phyloP scores from a whole-genome alignment of 2,888 invertebrate genomes.

The Mesoligia furuncula region DNA sequence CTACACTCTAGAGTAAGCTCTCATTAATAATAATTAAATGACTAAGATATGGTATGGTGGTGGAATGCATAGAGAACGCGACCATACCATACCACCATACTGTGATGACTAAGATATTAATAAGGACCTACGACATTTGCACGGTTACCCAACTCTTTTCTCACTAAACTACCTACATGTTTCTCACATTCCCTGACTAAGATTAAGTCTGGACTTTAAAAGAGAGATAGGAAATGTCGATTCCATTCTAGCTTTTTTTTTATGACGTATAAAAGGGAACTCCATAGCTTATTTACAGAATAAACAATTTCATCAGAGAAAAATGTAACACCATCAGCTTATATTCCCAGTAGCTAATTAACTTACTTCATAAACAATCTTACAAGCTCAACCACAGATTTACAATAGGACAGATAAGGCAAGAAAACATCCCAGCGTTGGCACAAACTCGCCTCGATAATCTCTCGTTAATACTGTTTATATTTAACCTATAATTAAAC shows the following conservation, averaged over 20 bases:
- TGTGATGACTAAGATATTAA: not conserved
- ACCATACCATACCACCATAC: too few relatives aligned
- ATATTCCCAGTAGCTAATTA: slow-evolving; percentile 44
- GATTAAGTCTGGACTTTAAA: not conserved
- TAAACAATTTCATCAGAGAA: not conserved
- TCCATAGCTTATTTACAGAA: not conserved
- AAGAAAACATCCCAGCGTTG: slow-evolving; percentile 42
- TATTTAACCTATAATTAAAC: slow-evolving; percentile 77
- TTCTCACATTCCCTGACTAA: not conserved
- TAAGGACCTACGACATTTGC: not conserved
- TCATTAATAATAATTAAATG: not conserved
- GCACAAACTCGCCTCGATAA: slow-evolving; percentile 62
- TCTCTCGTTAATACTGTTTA: slow-evolving; percentile 71
- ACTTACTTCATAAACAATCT: slow-evolving; percentile 60
- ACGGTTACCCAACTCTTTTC: not conserved
- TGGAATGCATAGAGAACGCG: too few relatives aligned
- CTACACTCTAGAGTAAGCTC: not conserved
- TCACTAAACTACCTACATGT: not conserved
- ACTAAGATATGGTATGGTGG: too few relatives aligned
- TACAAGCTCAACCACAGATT: slow-evolving; percentile 59
- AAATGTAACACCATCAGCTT: slow-evolving; percentile 1
- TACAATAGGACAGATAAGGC: slow-evolving; percentile 63
- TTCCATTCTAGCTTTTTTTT: not conserved
- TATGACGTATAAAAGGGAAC: not conserved
- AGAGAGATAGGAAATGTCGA: not conserved